Percentiles rank a stretch among this genome's conserved stretches.
Evolutionary conservation across 1,140 invertebrate species (phyloP).

Genomic region (Temnothorax longispinosus): DNA sequence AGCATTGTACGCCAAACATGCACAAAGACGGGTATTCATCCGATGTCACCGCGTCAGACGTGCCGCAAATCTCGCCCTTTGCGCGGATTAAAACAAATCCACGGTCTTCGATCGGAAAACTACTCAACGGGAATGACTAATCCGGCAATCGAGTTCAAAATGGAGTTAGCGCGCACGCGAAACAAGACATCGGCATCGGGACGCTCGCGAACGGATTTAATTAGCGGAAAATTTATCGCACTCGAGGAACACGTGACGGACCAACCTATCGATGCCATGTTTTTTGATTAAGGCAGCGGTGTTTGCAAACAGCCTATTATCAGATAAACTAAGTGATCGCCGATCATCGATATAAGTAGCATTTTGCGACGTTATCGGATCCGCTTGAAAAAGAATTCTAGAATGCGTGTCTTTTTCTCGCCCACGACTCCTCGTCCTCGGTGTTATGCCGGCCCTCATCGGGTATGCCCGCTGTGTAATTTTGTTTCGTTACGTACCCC

Average conservation of each 20-base stretch:
- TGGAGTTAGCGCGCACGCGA: neutral
- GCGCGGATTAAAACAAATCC: neutral
- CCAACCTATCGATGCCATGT: neutral
- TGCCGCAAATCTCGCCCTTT: constrained; percentile 18
- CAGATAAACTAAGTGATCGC: constrained; percentile 6
- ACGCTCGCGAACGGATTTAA: neutral
- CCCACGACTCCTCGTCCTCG: too few species aligned
- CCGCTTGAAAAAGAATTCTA: neutral
- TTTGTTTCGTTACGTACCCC: neutral
- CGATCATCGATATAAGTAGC: neutral
- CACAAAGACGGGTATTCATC: constrained; percentile 41
- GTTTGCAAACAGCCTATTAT: constrained; percentile 39
- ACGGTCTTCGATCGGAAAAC: constrained; percentile 28
- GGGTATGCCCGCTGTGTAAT: neutral
- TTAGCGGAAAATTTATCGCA: constrained; percentile 43
- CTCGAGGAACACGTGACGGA: neutral
- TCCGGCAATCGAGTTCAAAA: neutral
- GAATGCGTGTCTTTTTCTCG: neutral
- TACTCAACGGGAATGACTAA: constrained; percentile 40
- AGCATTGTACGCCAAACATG: constrained; percentile 24
- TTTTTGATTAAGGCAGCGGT: neutral
- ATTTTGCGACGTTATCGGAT: neutral
- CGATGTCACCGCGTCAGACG: constrained; percentile 25
- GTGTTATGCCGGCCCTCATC: neutral
- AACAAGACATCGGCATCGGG: neutral